phyloP scores from a whole-genome alignment of 2,888 invertebrate species.

The Chironomus tentans region DNA sequence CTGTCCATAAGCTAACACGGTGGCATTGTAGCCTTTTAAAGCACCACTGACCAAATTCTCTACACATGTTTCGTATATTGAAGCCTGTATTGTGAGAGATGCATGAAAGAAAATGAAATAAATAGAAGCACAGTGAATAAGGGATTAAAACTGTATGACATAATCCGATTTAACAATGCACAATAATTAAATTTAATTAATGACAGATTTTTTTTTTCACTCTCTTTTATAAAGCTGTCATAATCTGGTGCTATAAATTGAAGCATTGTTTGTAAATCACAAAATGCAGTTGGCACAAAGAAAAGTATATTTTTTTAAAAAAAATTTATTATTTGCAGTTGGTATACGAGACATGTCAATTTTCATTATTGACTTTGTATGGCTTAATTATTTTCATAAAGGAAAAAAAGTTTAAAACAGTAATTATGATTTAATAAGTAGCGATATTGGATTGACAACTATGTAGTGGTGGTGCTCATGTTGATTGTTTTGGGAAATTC shows the following conservation, averaged over 20 bases:
- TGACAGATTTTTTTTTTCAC: background rate
- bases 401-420: too few species aligned
- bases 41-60: conserved; percentile 81
- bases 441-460: too few species aligned
- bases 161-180: background rate
- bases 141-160: background rate
- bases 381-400: too few species aligned
- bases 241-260: background rate
- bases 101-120: background rate
- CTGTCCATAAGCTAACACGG: conserved; percentile 84
- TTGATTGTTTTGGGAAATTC: too few species aligned
- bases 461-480: too few species aligned
- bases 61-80: conserved; percentile 77
- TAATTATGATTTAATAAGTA: too few species aligned
- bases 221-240: background rate
- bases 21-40: conserved; percentile 94
- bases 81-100: conserved; percentile 32
- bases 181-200: background rate
- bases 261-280: too few species aligned
- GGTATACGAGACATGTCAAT: too few species aligned
- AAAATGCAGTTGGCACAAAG: too few species aligned
- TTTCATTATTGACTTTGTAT: too few species aligned
- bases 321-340: too few species aligned
- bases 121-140: background rate
- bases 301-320: too few species aligned